Conservation (phyloP, 2,113 vertebrate species). For the Okapia johnstoni region DNA sequence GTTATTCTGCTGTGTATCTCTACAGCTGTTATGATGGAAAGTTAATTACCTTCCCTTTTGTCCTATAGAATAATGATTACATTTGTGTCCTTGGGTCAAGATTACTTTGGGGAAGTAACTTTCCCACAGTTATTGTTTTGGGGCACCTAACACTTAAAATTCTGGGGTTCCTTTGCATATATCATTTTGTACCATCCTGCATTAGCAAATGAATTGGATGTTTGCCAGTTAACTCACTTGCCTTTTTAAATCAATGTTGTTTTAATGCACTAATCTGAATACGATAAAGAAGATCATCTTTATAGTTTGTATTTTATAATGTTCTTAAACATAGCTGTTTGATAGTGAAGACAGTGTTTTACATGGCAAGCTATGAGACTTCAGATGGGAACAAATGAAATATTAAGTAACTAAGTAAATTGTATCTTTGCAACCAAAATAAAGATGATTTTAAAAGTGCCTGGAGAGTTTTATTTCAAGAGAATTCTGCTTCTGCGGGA, state of each 20-base stretch:
- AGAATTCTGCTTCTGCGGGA: background rate
- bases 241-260: slow-evolving; percentile 70
- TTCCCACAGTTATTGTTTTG: slow-evolving; percentile 44
- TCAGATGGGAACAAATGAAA: slow-evolving; percentile 73
- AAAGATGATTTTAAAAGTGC: slow-evolving; percentile 76
- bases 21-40: background rate
- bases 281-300: slow-evolving; percentile 64
- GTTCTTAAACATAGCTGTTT: slow-evolving; percentile 67
- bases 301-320: slow-evolving; percentile 76
- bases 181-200: slow-evolving; percentile 71
- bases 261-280: slow-evolving; percentile 73
- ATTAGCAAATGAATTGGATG: slow-evolving; percentile 64
- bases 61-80: slow-evolving; percentile 40
- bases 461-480: background rate
- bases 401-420: slow-evolving; percentile 49
- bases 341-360: slow-evolving; percentile 69
- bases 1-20: background rate
- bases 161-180: slow-evolving; percentile 63
- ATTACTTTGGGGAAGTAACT: slow-evolving; percentile 34
- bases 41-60: background rate
- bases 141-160: slow-evolving; percentile 56
- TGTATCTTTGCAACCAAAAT: slow-evolving; percentile 75
- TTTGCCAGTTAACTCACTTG: slow-evolving; percentile 73
- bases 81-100: slow-evolving; percentile 21
- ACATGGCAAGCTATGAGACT: slow-evolving; percentile 62